A percentile compares a stretch with the other conserved stretches of the same genome.
phyloP scores from a whole-genome alignment of 2,888 invertebrate genomes.

The Sphaerophoria rueppellii region DNA sequence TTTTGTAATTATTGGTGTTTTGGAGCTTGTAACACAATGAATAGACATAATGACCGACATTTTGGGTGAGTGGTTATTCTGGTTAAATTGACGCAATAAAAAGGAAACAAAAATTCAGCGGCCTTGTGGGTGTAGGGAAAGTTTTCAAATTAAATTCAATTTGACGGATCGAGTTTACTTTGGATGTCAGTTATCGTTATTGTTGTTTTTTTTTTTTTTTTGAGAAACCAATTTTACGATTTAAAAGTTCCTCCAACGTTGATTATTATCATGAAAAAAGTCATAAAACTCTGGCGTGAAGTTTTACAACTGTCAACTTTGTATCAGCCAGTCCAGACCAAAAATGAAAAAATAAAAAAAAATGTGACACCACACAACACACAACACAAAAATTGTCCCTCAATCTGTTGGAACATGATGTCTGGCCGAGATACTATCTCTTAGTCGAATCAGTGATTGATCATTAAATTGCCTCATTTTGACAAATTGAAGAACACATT shows the following conservation, averaged over 20 bases:
- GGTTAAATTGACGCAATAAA: conserved; percentile 18
- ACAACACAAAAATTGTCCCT: conserved; percentile 38
- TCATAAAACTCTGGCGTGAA: conserved; percentile 30
- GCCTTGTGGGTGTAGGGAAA: conserved; percentile 48
- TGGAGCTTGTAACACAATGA: conserved; percentile 43
- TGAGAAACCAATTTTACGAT: conserved; percentile 48
- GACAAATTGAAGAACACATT: conserved; percentile 73
- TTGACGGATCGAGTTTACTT: conserved; percentile 38
- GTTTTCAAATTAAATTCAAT: conserved; percentile 9
- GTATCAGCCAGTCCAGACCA: background rate
- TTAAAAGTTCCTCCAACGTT: conserved; percentile 19
- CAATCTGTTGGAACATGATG: conserved; percentile 52
- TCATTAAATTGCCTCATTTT: conserved; percentile 71
- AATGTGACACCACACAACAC: conserved; percentile 14
- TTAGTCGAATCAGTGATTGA: conserved; percentile 71
- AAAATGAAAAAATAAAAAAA: background rate
- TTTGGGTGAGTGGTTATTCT: conserved; percentile 42
- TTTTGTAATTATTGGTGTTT: conserved; percentile 62
- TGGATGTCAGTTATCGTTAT: conserved; percentile 17
- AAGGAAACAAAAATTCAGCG: conserved; percentile 7
- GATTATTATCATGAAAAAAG: conserved; percentile 20
- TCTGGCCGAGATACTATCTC: conserved; percentile 53
- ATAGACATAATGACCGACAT: conserved; percentile 61
- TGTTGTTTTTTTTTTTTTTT: background rate
- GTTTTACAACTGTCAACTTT: conserved; percentile 32